A percentile compares a stretch with the other conserved stretches of the same genome.
phyloP scores from a whole-genome alignment of 1,140 invertebrate species.

The Drosophila baimaii region DNA sequence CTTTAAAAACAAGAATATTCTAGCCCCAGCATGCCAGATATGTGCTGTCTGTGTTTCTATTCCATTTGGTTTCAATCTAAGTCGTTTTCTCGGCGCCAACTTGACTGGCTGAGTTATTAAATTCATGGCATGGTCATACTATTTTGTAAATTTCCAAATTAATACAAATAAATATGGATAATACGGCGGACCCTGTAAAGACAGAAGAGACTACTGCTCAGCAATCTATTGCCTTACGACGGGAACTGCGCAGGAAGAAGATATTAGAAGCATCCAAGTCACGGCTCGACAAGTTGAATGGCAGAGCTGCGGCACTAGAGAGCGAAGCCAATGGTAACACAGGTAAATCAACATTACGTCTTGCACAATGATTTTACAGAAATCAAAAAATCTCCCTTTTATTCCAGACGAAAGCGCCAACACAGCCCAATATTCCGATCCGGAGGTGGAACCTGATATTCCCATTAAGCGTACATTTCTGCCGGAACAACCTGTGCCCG shows the following conservation, averaged over 20 bases:
- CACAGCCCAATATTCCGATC: slow-evolving; percentile 25
- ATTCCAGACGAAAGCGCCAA: slow-evolving; percentile 4
- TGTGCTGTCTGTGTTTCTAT: slow-evolving; percentile 8
- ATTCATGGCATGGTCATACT: slow-evolving; percentile 4
- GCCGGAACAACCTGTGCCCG: slow-evolving; percentile 9
- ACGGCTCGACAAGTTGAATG: slow-evolving; percentile 54
- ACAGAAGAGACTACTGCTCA: not conserved
- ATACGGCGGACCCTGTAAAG: not conserved
- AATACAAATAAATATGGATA: slow-evolving; percentile 26
- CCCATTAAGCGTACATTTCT: slow-evolving; percentile 21
- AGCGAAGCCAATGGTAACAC: slow-evolving; percentile 3
- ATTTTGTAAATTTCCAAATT: not conserved
- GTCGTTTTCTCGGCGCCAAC: not conserved
- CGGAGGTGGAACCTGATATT: slow-evolving; percentile 34
- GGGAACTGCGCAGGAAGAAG: slow-evolving; percentile 52
- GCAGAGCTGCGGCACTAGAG: slow-evolving; percentile 14
- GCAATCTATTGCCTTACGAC: slow-evolving; percentile 25
- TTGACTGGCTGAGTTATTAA: not conserved
- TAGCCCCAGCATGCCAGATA: not conserved
- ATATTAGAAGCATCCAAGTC: slow-evolving; percentile 55
- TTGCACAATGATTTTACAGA: not conserved
- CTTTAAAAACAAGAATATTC: not conserved
- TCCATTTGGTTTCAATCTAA: slow-evolving; percentile 3
- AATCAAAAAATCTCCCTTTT: not conserved
- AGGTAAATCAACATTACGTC: not conserved